Conservation (phyloP, 2,888 invertebrate species). For the Cephus spinipes region DNA sequence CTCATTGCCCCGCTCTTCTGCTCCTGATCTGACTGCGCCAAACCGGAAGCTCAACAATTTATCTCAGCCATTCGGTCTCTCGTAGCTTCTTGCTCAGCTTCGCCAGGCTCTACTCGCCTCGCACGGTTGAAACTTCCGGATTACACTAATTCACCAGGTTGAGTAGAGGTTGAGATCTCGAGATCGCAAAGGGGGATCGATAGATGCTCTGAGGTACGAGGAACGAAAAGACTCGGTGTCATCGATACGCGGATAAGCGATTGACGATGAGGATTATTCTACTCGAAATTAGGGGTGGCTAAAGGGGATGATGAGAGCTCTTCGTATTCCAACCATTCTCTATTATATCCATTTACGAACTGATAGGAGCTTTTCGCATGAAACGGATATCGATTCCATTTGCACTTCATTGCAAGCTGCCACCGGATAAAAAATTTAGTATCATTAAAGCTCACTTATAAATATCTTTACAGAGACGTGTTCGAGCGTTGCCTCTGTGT, state of each 20-base stretch:
- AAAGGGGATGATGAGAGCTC: neutral
- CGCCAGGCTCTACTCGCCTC: neutral
- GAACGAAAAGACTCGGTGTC: neutral
- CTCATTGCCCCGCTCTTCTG: conserved; percentile 24
- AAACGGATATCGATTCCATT: neutral
- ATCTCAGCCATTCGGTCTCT: conserved; percentile 27
- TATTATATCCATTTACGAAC: neutral
- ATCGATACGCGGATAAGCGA: neutral
- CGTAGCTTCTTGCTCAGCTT: neutral
- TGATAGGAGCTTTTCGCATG: neutral
- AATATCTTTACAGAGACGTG: neutral
- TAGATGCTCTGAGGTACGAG: conserved; percentile 15
- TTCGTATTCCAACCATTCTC: neutral
- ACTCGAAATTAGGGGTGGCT: neutral
- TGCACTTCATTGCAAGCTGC: neutral
- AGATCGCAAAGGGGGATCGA: neutral
- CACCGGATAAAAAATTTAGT: neutral
- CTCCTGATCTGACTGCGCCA: conserved; percentile 5
- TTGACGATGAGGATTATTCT: neutral
- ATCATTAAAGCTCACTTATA: neutral
- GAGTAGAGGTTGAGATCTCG: neutral
- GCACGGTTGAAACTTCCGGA: neutral
- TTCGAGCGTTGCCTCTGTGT: neutral
- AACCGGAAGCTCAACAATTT: conserved; percentile 44
- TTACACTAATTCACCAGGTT: neutral